Evolutionary conservation across 1,140 invertebrate genomes (phyloP).

Genomic region (Nautilus pompilius): DNA sequence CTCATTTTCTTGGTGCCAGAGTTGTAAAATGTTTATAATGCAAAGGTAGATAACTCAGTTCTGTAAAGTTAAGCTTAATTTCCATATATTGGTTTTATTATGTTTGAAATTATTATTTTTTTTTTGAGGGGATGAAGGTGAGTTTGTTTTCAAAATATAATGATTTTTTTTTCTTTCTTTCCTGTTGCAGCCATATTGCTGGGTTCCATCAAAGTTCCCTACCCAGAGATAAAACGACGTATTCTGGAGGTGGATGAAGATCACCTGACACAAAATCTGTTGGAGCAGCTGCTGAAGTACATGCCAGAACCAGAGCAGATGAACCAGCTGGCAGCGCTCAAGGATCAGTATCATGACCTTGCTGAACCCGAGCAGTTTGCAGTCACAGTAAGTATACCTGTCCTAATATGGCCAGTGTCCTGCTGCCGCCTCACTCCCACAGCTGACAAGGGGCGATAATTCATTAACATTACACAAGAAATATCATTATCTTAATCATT

Average conservation of each 20-base stretch:
- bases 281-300: constrained; percentile 79
- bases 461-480: no score
- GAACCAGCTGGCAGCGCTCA: constrained; percentile 74
- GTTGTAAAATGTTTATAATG: no score
- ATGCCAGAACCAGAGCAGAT: constrained; percentile 84
- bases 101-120: not conserved
- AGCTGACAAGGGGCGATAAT: no score
- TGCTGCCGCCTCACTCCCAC: no score
- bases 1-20: no score
- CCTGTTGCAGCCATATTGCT: constrained; percentile 71
- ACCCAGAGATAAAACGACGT: constrained; percentile 79
- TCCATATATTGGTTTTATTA: not conserved
- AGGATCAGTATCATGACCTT: constrained; percentile 75
- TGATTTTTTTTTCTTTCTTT: constrained; percentile 4
- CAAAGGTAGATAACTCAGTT: no score
- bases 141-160: not conserved
- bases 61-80: no score
- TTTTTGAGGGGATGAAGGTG: not conserved
- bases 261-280: constrained; percentile 74
- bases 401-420: no score
- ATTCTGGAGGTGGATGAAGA: constrained; percentile 83
- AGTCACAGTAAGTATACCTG: constrained; percentile 70
- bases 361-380: constrained; percentile 94
- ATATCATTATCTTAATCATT: no score
- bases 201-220: constrained; percentile 82